Evolutionary conservation across 2,888 invertebrate genomes (phyloP), one percentile per base, ranked within the genome.

Genomic region (Phengaris alcon): DNA sequence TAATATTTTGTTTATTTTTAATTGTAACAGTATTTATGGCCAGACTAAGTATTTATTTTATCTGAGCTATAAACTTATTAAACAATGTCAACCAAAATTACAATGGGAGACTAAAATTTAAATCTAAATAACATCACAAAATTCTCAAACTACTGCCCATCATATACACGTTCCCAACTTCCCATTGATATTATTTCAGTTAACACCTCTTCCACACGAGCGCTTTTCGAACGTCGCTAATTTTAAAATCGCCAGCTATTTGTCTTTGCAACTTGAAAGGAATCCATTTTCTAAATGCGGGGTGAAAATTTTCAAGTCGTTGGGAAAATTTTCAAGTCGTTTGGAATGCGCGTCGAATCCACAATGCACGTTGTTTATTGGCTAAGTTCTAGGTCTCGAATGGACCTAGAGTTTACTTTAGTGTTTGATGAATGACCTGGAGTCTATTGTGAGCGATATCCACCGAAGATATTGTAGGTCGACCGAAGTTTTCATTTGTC

Each of bases 241-340:
- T 78, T 77, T 74, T 78, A 76, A 77, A 78, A 78, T 77, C 79
- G 76, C 74, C 76, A 76, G 79, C 78, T 76, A 79, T 80, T 80
- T 80, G 80, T 80, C 78, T 80, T 79, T 75, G 77, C 75, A 15
- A 68, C 64, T 75, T 64, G 74, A 74, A 54, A 75, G 81, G 83
- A 87, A 86, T 86, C 85, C 85, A 87, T 88, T 88, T 86, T 83
- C 85, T 80, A 79, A 85, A 82, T 84, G 85, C 83, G 84, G 85
- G 83, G 72, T 85, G 87, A 87, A 86, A 88, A 88, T 86, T 86
- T 85, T 84, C 84, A 82, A 86, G 84, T 82, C 81, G 78, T 79
- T 64, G 79, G 85, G 87, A 87, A 86, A 88, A 88, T 86, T 86
- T 85, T 84, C 85, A 82, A 86, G 84, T 82, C 81, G 78, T 79